Evolutionary conservation across 92 coral and sea anemone species (phyloP).

Genomic region (Zoanthus gigantus): DNA sequence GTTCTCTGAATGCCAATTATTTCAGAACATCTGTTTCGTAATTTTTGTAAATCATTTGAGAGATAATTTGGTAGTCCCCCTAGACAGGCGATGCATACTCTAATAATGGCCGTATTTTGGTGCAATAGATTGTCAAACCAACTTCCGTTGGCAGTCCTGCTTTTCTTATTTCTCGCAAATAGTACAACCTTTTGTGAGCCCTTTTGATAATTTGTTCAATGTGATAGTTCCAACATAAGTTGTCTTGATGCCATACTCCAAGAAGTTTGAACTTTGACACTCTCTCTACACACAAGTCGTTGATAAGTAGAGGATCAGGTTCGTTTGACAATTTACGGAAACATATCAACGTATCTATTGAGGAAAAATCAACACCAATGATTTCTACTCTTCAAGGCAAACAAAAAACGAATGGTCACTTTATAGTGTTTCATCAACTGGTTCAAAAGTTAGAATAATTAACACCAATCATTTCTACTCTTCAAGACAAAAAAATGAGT

Average conservation of each 20-base stretch:
- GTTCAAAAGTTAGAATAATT: no score
- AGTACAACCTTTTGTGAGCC: conserved; percentile 18
- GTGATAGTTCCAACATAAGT: conserved; percentile 45
- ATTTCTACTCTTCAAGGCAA: no score
- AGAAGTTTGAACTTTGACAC: background rate
- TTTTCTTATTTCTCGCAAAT: background rate
- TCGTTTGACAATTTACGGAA: background rate
- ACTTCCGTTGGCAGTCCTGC: no score
- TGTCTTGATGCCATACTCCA: background rate
- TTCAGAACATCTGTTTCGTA: background rate
- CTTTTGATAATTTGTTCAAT: background rate
- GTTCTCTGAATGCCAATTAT: background rate
- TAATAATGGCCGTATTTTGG: no score
- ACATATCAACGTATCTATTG: background rate
- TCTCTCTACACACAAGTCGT: background rate
- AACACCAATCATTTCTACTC: no score
- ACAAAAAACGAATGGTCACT: no score
- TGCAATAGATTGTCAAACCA: no score
- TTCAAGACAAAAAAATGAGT: no score
- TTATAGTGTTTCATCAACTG: no score
- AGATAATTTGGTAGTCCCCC: background rate
- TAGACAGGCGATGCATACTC: background rate
- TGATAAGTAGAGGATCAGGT: background rate
- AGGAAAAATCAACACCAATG: no score
- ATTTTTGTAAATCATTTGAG: background rate